Evolutionary conservation across 1,140 invertebrate species (phyloP), one percentile per base, ranked within the genome.

Genomic region (Zaprionus vittiger): DNA sequence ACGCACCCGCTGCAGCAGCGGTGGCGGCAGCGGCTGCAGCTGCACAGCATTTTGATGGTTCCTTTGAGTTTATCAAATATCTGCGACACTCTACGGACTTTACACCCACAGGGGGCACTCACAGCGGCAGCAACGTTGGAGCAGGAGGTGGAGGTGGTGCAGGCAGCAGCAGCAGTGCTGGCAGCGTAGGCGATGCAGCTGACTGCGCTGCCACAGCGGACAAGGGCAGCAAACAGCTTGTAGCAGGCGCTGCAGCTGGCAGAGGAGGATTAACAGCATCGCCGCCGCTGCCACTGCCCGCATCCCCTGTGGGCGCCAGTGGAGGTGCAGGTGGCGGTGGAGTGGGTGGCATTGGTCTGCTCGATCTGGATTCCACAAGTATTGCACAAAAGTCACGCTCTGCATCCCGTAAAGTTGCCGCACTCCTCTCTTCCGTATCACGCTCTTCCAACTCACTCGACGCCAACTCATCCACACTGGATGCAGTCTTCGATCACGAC

Each of bases 31-130:
- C 70, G 1, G 76, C 63, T 37, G 73, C 76, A 6, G 71, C 73
- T 49, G 82, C 91, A 31, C 91, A 92, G 38, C 91, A 92, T 44
- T 92, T 92, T 34, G 91, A 92, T 79, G 91, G 91, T 79, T 92
- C 91, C 79, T 92, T 92, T 62, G 91, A 92, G 81, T 92, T 92
- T 66, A 85, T 92, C 41, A 92, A 92, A 77, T 92, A 92, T 83
- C 80, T 92, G 59, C 91, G 91, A 1, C 91, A 92, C 65, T 92
- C 91, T 6, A 81, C 86, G 24, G 91, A 92, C 24, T 92, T 91
- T 24, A 82, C 86, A 47, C 83, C 83, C 15, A 74, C 52, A 20
- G 52, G 15, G 37, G 54, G 37, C 52, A 49, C 20, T 20, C 1
- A 20, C 20, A 1, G 28, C 34, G 11, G 49, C 38, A 22, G 38